Evolutionary conservation across 2,888 invertebrate genomes (phyloP), one percentile per base, ranked within the genome.

Genomic region (Tenthredo scrophulariae): DNA sequence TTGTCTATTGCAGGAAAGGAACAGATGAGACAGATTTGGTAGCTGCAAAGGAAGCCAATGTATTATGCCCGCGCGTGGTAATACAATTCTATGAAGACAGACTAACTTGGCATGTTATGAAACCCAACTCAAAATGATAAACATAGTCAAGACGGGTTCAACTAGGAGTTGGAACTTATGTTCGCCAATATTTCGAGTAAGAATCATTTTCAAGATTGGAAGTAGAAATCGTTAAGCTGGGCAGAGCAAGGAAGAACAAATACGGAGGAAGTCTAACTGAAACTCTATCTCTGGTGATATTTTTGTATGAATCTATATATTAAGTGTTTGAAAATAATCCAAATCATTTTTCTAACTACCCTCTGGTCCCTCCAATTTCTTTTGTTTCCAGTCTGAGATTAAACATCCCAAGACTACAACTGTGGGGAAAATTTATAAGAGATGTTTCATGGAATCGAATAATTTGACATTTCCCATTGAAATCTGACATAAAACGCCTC

Each of bases 41-140:
- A 0, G 95, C 96, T 29, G 95, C 96, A 0, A 94, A 95, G 88
- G 95, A 95, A 89, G 96, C 96, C 1, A 96, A 96, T 91, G 92
- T 95, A 0, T 94, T 95, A 87, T 96, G 96, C 90, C 96, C 96
- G 0, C 96, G 96, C 91, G 95, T 96, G 85, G 96, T 96, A 5
- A 96, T 96, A 86, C 95, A 93, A 88, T 96, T 96, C 92, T 96
- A 96, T 89, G 96, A 96, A 90, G 96, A 96, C 89, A 94, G 98
- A 88, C 95, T 98, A 22, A 97, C 98, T 18, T 98, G 98, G 98
- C 97, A 98, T 92, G 96, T 95, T n/a, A 96, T 95, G 84, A 94
- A 94, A 88, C 91, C 91, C 18, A 89, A 88, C 77, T 9, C 86
- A 15, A 90, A 88, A 72, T 90, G 84, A 86, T 37, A 15, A 26